Percentiles rank a stretch among this genome's conserved stretches.
phyloP scores from a whole-genome alignment of 2,797 vertebrate species.

The Danio aesculapii region DNA sequence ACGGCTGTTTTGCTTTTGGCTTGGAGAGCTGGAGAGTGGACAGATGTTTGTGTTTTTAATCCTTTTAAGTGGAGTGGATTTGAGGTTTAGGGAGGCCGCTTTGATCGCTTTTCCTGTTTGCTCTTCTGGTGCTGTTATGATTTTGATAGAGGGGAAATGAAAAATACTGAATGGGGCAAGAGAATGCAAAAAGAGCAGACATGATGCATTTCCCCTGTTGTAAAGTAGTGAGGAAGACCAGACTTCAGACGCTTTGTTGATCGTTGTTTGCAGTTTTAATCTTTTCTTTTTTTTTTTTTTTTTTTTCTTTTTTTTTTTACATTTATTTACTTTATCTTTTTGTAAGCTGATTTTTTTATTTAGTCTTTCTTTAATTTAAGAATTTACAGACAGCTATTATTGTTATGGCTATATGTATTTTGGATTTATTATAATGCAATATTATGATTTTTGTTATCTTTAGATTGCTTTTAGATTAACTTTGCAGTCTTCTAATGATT shows the following conservation, averaged over 20 bases:
- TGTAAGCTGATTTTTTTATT: not conserved
- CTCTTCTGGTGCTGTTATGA: slow-evolving; percentile 39
- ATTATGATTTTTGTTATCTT: too few relatives aligned
- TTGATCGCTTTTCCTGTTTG: slow-evolving; percentile 50
- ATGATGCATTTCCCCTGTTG: not conserved
- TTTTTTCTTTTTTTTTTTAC: too few relatives aligned
- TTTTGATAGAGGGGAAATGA: slow-evolving; percentile 53
- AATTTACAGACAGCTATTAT: not conserved
- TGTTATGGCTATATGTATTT: too few relatives aligned
- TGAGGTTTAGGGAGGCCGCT: slow-evolving; percentile 42
- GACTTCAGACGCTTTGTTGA: slow-evolving; percentile 17
- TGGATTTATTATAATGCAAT: too few relatives aligned
- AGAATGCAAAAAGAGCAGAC: slow-evolving; percentile 33
- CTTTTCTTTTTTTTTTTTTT: not conserved
- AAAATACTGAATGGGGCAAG: slow-evolving; percentile 43
- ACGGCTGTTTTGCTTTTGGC: slow-evolving; percentile 35
- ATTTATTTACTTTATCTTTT: too few relatives aligned
- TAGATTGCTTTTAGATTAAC: too few relatives aligned
- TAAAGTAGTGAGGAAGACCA: slow-evolving; percentile 39
- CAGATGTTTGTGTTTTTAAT: slow-evolving; percentile 58
- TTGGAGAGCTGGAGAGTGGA: slow-evolving; percentile 36
- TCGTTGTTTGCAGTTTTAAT: slow-evolving; percentile 31
- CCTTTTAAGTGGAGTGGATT: slow-evolving; percentile 56
- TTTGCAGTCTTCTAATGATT: too few relatives aligned
- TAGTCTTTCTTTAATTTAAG: not conserved